These are phyloP conservation scores for Phylloscopus trochilus DNA, from an alignment of 2,113 vertebrate genomes.

Conservation along the genomic window DNA sequence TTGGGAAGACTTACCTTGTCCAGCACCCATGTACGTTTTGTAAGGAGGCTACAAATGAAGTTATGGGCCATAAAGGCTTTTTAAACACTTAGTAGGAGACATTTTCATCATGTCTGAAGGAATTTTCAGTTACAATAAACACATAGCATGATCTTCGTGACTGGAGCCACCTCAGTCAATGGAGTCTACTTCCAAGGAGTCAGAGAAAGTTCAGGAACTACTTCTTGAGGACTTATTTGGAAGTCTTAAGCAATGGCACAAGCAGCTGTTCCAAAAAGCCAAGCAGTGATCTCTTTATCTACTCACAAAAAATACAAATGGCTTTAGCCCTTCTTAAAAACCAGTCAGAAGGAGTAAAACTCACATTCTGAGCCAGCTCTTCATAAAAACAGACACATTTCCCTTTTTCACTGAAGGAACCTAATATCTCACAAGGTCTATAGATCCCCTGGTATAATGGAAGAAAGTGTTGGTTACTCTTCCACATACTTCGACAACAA, in stretches of 20 bases:
- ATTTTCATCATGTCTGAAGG: background rate
- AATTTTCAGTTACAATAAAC: background rate
- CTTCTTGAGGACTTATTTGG: background rate
- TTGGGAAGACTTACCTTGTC: background rate
- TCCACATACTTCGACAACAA: background rate
- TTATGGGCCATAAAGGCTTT: background rate
- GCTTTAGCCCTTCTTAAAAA: background rate
- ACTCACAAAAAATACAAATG: background rate
- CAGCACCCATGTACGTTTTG: background rate
- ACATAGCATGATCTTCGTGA: background rate
- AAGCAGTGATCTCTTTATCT: background rate
- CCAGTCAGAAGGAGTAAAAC: background rate
- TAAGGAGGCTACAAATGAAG: background rate
- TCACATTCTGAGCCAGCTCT: background rate
- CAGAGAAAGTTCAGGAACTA: background rate
- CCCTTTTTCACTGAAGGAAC: background rate
- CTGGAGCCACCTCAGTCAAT: background rate
- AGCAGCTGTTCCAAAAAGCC: background rate
- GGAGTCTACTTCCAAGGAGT: background rate
- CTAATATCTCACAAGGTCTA: background rate
- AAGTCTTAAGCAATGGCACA: background rate
- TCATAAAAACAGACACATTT: background rate
- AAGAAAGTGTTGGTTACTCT: background rate
- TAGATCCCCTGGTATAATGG: background rate
- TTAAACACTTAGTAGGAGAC: background rate